Conservation (phyloP, 2,888 invertebrate species). For the Microplitis deprimator region DNA sequence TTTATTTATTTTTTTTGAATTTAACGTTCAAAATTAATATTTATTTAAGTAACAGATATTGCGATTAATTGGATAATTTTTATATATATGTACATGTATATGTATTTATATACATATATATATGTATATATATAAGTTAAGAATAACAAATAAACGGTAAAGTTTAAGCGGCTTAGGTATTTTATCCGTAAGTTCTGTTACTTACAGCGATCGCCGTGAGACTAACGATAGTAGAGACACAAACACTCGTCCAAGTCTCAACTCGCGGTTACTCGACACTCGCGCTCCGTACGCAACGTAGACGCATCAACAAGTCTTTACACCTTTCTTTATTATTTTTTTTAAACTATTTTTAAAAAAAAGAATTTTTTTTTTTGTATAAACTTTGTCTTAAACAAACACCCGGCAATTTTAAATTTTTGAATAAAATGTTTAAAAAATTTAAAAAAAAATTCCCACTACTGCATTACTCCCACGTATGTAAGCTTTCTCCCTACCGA, state of each 20-base stretch:
- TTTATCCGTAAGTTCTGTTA: conserved; percentile 7
- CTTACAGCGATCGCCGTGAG: conserved; percentile 29
- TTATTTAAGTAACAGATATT: too few species aligned
- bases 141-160: too few species aligned
- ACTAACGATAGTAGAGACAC: conserved; percentile 36
- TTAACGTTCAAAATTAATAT: too few species aligned
- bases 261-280: conserved; percentile 9
- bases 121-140: too few species aligned
- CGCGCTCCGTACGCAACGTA: conserved; percentile 26
- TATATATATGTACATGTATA: too few species aligned
- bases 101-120: too few species aligned
- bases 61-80: too few species aligned
- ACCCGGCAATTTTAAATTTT: not conserved
- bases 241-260: not conserved
- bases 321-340: conserved; percentile 20
- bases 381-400: too few species aligned
- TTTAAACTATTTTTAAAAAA: not conserved
- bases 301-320: conserved; percentile 27
- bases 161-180: not conserved
- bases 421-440: not conserved
- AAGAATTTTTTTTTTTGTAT: not conserved
- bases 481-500: not conserved
- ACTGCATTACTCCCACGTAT: not conserved
- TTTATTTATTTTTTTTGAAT: too few species aligned
- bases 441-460: not conserved